Base-by-base conservation (phyloP, 2,888 invertebrate species). In the Rhamphomyia laevipes region DNA sequence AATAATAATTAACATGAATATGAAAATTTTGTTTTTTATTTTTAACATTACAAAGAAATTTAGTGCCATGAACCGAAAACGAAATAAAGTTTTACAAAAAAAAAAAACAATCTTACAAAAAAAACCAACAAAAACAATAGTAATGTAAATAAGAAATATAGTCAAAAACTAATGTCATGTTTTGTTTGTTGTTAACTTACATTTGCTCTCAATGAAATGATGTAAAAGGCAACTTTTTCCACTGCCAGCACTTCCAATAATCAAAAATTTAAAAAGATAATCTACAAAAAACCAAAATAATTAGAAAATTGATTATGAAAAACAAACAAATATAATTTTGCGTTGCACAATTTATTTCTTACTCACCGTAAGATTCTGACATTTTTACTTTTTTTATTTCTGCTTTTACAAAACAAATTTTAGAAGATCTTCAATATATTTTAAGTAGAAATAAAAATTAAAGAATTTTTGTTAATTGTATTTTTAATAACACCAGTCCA, bases 131-230 rank as follows among this genome's bases (percentile, higher is more conserved):
- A 40, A 23, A 31, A 47, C 13, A 18, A 47, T n/a, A 31, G 17
- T 12, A 30, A 6, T n/a, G n/a, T 35, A 35, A n/a, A 6, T 35
- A 35, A n/a, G 4, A 13, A n/a, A 30, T 30, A 30, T 30, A 30
- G 7, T 30, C 30, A 27, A 42, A 31, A 43, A 43, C 18, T 16
- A 41, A 38, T n/a, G 30, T 18, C 7, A n/a, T 47, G 16, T 21
- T 33, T n/a, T 35, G 16, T 35, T n/a, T n/a, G n/a, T 21, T 33
- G 38, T 13, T 35, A 17, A 78, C 84, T 79, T 74, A 87, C 86
- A 88, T 77, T 87, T 86, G 61, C 80, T 84, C 68, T 87, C 86
- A 61, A 87, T 85, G 63, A 88, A 88, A 67, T 87, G 86, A 68
- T 87, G 86, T 38, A 88, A 73, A 35, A 88, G 76, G 63, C 87